Evolutionary conservation across 2,797 vertebrate genomes (phyloP), one percentile per base, ranked within the genome.

Genomic region (Aeoliscus strigatus): DNA sequence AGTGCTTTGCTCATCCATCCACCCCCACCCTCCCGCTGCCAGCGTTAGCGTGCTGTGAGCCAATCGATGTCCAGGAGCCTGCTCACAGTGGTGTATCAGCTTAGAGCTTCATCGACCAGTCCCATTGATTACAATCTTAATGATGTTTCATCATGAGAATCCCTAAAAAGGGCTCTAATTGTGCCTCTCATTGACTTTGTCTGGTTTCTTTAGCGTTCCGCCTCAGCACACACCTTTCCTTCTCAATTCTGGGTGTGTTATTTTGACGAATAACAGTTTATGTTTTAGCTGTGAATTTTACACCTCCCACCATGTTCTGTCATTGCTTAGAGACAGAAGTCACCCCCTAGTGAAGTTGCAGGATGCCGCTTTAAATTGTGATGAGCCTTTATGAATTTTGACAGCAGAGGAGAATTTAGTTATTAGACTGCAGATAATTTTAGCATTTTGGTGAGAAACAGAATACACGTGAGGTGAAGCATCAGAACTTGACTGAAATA

Each of bases 81-180:
- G 39, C 47, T 67, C 40, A 26, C 49, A 39, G 60, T 12, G 15
- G 60, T 30, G 14, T 26, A 58, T 65, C 57, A 60, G 6, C 55
- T 46, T 30, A 55, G 37, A 60, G 49, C 27, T 15, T 24, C 46
- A 78, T 61, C 53, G 79, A 80, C 77, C 37, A 6, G 33, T 34
- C 15, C 3, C 38, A 81, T 74, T 77, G 74, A 81, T 73, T 60
- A 54, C 5, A 44, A 68, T 65, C 50, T 40, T 53, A 39, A 73
- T 71, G 44, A 49, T 54, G 39, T 62, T 79, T 72, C 53, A 72
- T 70, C 44, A 40, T 68, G 41, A 43, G 52, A 60, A 49, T 53
- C 42, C 42, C 47, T 48, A 31, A 57, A 33, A 61, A 47, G 24
- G 47, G 15, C 4, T 36, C 16, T 26, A 36, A 60, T 43, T 48